Conservation (phyloP, 2,888 invertebrate species). For the Eupsilia transversa region DNA sequence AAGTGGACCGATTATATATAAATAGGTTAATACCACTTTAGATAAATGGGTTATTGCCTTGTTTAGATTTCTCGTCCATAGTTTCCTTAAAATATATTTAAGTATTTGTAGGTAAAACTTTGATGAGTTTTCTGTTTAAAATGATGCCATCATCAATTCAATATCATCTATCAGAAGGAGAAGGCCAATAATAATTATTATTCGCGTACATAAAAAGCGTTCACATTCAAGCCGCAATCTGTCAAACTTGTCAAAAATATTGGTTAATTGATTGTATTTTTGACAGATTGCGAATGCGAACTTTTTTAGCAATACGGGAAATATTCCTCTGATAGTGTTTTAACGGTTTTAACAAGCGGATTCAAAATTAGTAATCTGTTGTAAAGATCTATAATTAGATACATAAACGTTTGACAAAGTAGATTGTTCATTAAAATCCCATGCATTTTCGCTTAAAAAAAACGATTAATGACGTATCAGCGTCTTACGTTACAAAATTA, state of each 20-base stretch:
- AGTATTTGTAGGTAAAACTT: background rate
- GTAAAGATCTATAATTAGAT: background rate
- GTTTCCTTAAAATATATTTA: background rate
- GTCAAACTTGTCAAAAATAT: no score
- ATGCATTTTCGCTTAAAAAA: background rate
- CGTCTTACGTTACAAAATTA: background rate
- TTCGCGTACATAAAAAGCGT: no score
- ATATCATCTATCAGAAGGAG: background rate
- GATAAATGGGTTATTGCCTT: constrained; percentile 37
- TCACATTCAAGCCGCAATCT: no score
- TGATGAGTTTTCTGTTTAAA: background rate
- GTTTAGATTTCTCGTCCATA: constrained; percentile 5
- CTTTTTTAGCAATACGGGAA: no score
- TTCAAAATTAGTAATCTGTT: background rate
- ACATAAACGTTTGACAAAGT: no score
- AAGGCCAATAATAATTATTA: no score
- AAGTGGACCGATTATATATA: constrained; percentile 34
- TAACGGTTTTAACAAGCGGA: no score
- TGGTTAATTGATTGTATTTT: no score
- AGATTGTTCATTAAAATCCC: background rate
- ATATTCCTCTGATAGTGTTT: no score
- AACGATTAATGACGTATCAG: no score
- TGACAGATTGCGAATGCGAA: no score
- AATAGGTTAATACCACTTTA: constrained; percentile 43
- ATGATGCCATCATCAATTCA: background rate